Evolutionary conservation across 2,888 invertebrate species (phyloP).

Genomic region (Hirtodrosophila cameraria): DNA sequence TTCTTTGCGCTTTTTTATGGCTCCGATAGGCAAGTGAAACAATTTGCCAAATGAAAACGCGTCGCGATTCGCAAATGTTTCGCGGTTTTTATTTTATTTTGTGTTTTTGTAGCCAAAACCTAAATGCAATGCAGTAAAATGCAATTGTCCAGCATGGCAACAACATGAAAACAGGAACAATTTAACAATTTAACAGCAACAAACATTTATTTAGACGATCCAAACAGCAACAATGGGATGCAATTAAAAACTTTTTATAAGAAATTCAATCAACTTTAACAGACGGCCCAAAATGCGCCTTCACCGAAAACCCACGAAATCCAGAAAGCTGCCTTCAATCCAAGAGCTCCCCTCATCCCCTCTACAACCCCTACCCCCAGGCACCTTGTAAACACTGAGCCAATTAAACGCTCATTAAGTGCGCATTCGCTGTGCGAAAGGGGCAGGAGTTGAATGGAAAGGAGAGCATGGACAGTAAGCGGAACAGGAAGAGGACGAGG

Average conservation of each 20-base stretch:
- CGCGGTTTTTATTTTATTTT: conserved; percentile 21
- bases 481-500: background rate
- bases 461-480: background rate
- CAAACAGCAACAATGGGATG: conserved; percentile 61
- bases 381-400: conserved; percentile 72
- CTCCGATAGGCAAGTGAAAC: conserved; percentile 53
- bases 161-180: conserved; percentile 10
- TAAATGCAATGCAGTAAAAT: background rate
- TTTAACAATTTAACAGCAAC: conserved; percentile 10
- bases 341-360: background rate
- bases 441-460: conserved; percentile 25
- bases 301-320: conserved; percentile 1
- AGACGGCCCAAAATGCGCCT: conserved; percentile 20
- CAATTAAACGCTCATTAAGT: conserved; percentile 77
- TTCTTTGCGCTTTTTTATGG: conserved; percentile 30
- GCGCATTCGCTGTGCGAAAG: conserved; percentile 54
- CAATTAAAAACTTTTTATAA: conserved; percentile 68
- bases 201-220: conserved; percentile 29
- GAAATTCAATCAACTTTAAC: conserved; percentile 65
- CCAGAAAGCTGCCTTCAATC: background rate
- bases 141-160: background rate
- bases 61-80: conserved; percentile 24
- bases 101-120: conserved; percentile 29
- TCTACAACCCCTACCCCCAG: background rate
- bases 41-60: conserved; percentile 71